Evolutionary conservation across 1,140 invertebrate genomes (phyloP).

Genomic region (Drosophila saltans): DNA sequence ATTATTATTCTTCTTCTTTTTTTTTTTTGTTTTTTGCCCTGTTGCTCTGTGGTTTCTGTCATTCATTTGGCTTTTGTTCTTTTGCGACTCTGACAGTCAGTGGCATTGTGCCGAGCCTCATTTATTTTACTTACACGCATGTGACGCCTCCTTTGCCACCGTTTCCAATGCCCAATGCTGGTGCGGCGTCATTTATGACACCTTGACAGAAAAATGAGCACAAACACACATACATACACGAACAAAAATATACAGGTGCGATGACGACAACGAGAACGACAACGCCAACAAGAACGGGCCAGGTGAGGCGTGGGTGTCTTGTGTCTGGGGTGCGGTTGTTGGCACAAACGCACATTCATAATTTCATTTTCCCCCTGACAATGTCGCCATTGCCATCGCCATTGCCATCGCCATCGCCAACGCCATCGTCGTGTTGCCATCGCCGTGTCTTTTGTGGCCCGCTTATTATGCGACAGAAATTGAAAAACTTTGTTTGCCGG

Average conservation of each 20-base stretch:
- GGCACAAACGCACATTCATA: slow-evolving; percentile 75
- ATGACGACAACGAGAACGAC: neutral
- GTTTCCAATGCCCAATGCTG: slow-evolving; percentile 40
- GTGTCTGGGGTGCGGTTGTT: slow-evolving; percentile 74
- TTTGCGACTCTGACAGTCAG: slow-evolving; percentile 39
- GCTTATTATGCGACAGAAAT: slow-evolving; percentile 80
- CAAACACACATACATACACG: slow-evolving; percentile 33
- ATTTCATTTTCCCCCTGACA: slow-evolving; percentile 71
- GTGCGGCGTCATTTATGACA: slow-evolving; percentile 75
- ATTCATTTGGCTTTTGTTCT: slow-evolving; percentile 78
- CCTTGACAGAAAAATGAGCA: slow-evolving; percentile 79
- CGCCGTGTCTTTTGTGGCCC: slow-evolving; percentile 50
- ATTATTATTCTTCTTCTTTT: slow-evolving; percentile 26
- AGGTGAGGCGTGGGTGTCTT: slow-evolving; percentile 42
- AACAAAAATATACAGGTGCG: neutral
- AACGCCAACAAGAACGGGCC: slow-evolving; percentile 7
- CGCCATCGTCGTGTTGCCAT: slow-evolving; percentile 12
- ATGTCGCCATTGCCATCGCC: slow-evolving; percentile 29
- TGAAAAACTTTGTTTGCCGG: slow-evolving; percentile 79
- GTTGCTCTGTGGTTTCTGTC: slow-evolving; percentile 75
- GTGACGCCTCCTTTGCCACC: slow-evolving; percentile 31
- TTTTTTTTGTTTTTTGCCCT: slow-evolving; percentile 45
- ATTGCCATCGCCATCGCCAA: slow-evolving; percentile 23
- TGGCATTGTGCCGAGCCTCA: slow-evolving; percentile 72
- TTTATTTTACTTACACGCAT: slow-evolving; percentile 81